Conservation (phyloP, 1,140 invertebrate genomes). For the Adelges cooleyi region DNA sequence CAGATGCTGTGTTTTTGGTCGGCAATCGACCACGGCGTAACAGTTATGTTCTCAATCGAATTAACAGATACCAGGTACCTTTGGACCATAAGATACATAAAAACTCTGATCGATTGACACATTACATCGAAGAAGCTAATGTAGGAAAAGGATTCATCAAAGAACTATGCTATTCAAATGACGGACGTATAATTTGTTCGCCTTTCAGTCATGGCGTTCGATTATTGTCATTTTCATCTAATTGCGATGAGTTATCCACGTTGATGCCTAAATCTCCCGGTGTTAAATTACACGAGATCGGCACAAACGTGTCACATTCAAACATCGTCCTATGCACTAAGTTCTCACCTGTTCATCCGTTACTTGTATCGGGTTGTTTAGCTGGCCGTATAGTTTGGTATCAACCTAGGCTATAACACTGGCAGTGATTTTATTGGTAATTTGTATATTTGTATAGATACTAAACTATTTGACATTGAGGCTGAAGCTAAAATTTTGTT, state of each 20-base stretch:
- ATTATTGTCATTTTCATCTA: constrained; percentile 62
- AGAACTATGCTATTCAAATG: constrained; percentile 77
- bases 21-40: not conserved
- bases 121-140: constrained; percentile 77
- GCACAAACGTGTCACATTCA: constrained; percentile 57
- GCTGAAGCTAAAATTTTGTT: not conserved
- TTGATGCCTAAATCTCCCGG: constrained; percentile 45
- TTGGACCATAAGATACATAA: constrained; percentile 36
- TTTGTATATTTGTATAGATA: too few relatives aligned
- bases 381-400: constrained; percentile 80
- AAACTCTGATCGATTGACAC: constrained; percentile 65
- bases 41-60: not conserved
- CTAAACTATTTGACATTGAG: too few relatives aligned
- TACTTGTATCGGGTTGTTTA: constrained; percentile 79
- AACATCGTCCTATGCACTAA: constrained; percentile 83
- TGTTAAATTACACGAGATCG: constrained; percentile 47
- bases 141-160: constrained; percentile 53
- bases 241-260: constrained; percentile 66
- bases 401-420: constrained; percentile 54
- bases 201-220: constrained; percentile 75
- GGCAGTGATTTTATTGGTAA: too few relatives aligned
- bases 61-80: constrained; percentile 17
- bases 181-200: constrained; percentile 78
- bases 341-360: constrained; percentile 73
- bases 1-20: not conserved